A percentile compares a stretch with the other conserved stretches of the same genome.
These are phyloP conservation scores for Ectemnius cavifrons DNA, from an alignment of 2,888 invertebrate genomes.

Conservation along the genomic window DNA sequence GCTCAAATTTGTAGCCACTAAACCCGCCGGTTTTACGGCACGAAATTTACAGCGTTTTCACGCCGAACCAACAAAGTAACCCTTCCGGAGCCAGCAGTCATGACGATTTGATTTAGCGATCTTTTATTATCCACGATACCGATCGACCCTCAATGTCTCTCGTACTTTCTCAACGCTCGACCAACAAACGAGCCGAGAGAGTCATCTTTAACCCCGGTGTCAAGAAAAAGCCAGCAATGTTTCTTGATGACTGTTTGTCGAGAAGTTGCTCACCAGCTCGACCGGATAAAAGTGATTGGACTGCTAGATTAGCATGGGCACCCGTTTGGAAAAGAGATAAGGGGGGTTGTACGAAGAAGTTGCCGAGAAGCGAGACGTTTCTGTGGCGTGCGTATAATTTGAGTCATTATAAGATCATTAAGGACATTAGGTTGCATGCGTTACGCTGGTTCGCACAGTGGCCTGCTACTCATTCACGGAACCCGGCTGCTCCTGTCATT, in stretches of 20 bases:
- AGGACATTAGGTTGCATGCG: constrained; percentile 1
- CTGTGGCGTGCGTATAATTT: constrained; percentile 50
- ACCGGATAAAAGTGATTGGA: too few species aligned
- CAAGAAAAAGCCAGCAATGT: too few species aligned
- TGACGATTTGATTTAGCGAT: constrained; percentile 66
- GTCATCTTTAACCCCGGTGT: too few species aligned
- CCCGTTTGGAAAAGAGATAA: too few species aligned
- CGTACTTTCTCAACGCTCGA: too few species aligned
- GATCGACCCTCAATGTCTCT: constrained; percentile 36
- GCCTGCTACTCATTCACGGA: neutral
- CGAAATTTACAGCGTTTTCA: constrained; percentile 74
- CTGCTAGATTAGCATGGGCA: too few species aligned
- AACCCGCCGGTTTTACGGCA: constrained; percentile 72
- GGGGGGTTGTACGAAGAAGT: too few species aligned
- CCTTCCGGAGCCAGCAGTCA: constrained; percentile 28
- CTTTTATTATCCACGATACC: constrained; percentile 67
- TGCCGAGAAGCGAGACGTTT: constrained; percentile 19
- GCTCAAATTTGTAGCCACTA: constrained; percentile 76
- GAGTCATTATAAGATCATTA: constrained; percentile 62
- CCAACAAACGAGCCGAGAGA: too few species aligned
- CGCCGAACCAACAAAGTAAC: constrained; percentile 73
- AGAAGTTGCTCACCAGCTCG: too few species aligned
- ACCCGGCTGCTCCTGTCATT: constrained; percentile 29
- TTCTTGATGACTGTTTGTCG: too few species aligned
- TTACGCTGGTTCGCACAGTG: neutral